A percentile compares a stretch with the other conserved stretches of the same genome.
phyloP scores from a whole-genome alignment of 1,140 invertebrate genomes.

The Eriosoma lanigerum region DNA sequence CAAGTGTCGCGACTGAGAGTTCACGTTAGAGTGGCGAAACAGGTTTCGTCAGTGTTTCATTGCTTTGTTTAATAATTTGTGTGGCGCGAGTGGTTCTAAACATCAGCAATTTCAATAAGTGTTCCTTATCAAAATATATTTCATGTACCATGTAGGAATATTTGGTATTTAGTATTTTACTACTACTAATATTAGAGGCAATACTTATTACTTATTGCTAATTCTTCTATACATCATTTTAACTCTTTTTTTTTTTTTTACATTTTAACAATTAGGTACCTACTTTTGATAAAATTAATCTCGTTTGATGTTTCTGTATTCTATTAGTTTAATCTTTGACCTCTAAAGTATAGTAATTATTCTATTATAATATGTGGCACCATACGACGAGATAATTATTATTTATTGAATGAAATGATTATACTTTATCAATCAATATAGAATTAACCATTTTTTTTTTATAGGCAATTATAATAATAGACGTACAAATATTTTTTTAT shows the following conservation, averaged over 20 bases:
- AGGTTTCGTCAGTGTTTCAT: not conserved
- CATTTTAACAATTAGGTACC: no score
- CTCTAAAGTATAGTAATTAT: not conserved
- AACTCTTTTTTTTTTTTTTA: not conserved
- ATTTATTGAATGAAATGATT: constrained; percentile 16
- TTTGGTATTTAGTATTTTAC: no score
- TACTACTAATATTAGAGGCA: not conserved
- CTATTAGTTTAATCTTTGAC: constrained; percentile 35
- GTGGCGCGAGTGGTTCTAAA: constrained; percentile 1
- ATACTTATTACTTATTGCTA: not conserved
- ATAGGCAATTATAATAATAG: no score
- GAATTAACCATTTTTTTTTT: no score
- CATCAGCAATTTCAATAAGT: not conserved
- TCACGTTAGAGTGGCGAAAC: not conserved
- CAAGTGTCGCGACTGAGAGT: not conserved
- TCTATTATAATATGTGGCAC: not conserved
- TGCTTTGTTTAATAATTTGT: not conserved
- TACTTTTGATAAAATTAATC: constrained; percentile 23
- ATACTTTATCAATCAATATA: not conserved
- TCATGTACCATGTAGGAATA: no score
- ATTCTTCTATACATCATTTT: not conserved
- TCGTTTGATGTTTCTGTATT: no score
- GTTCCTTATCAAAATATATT: constrained; percentile 12
- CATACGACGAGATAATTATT: not conserved
- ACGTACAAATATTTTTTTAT: no score